A percentile compares a stretch with the other conserved stretches of the same genome.
Conservation (phyloP, 1,140 invertebrate species). For the Gerris buenoi region DNA sequence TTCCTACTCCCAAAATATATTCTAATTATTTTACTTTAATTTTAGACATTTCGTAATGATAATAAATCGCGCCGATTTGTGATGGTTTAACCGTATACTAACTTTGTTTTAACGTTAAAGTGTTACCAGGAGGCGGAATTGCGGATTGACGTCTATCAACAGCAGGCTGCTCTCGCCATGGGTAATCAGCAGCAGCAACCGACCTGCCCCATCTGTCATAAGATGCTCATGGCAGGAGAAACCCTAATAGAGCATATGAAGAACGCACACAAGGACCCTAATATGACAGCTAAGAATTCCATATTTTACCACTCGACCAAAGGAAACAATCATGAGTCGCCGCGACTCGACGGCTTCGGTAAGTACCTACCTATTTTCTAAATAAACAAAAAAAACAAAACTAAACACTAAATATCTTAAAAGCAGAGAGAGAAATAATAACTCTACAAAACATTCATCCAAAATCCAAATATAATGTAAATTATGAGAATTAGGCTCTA, state of each 20-base stretch:
- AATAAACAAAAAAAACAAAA: too few species aligned
- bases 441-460: too few species aligned
- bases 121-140: constrained; percentile 58
- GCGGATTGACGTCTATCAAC: constrained; percentile 74
- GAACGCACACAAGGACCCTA: constrained; percentile 82
- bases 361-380: not conserved
- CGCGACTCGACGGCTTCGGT: not conserved
- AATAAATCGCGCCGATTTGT: too few species aligned
- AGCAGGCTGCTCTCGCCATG: constrained; percentile 53
- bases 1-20: too few species aligned
- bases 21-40: too few species aligned
- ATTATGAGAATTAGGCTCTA: too few species aligned
- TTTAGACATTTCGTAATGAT: too few species aligned
- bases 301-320: not conserved
- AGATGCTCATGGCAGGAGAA: constrained; percentile 79
- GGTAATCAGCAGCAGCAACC: constrained; percentile 54
- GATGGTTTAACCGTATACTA: too few species aligned
- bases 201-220: constrained; percentile 80
- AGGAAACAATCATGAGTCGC: not conserved
- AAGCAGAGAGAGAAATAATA: too few species aligned
- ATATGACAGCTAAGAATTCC: constrained; percentile 51
- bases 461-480: too few species aligned
- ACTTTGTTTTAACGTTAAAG: too few species aligned
- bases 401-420: too few species aligned
- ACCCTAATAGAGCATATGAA: constrained; percentile 91